Conservation (phyloP, 2,113 vertebrate genomes). For the Platysteira castanea region DNA sequence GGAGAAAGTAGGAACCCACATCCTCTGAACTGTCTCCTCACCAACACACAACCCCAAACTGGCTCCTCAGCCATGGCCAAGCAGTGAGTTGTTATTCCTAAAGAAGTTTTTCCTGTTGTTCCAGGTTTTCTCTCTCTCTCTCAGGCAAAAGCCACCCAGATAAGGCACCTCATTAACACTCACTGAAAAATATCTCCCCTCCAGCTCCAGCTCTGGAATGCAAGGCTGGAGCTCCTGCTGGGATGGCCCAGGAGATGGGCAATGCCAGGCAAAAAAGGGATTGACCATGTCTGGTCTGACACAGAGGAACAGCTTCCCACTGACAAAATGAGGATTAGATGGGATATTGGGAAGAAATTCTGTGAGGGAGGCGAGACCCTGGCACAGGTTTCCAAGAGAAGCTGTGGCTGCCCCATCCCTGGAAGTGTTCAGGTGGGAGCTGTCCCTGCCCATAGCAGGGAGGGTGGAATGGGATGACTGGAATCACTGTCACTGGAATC, state of each 20-base stretch:
- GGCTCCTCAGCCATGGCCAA: not conserved
- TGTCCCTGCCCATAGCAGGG: not conserved
- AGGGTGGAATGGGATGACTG: not conserved
- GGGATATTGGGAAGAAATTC: not conserved
- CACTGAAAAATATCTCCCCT: not conserved
- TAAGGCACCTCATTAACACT: not conserved
- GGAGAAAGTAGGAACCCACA: not conserved
- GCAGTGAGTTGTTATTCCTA: not conserved
- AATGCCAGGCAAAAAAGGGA: not conserved
- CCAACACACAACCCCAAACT: not conserved
- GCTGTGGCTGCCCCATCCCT: not conserved
- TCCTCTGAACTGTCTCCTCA: not conserved
- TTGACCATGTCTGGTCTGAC: not conserved
- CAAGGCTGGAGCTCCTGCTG: not conserved
- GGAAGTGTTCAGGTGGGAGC: not conserved
- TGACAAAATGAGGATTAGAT: not conserved
- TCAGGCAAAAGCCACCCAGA: not conserved
- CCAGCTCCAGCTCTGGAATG: not conserved
- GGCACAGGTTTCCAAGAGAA: not conserved
- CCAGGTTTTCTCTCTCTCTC: not conserved
- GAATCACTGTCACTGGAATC: no score
- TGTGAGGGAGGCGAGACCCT: fast-evolving
- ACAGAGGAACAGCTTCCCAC: not conserved
- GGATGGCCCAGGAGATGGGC: not conserved
- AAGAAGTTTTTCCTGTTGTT: not conserved